Conservation (phyloP, 2,113 vertebrate species). For the Myxocyprinus asiaticus region DNA sequence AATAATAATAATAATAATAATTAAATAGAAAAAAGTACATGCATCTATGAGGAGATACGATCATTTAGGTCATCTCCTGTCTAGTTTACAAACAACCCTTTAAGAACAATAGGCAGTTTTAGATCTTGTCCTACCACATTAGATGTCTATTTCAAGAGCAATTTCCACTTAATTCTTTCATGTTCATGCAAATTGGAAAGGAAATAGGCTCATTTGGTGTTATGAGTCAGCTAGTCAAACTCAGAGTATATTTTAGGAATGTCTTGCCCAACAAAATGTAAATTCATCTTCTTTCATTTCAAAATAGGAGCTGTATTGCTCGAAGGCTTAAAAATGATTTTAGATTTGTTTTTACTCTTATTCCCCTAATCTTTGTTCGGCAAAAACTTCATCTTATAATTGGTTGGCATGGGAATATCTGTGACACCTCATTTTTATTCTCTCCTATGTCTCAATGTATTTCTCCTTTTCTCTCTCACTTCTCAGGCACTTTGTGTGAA, state of each 20-base stretch:
- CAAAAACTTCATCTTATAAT: slow-evolving; percentile 45
- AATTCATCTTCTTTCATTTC: slow-evolving; percentile 39
- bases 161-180: slow-evolving; percentile 43
- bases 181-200: slow-evolving; percentile 53
- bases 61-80: slow-evolving; percentile 2
- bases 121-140: slow-evolving; percentile 16
- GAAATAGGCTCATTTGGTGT: slow-evolving; percentile 46
- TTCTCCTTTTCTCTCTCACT: slow-evolving; percentile 11
- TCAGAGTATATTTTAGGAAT: slow-evolving; percentile 24
- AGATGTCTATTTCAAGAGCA: slow-evolving; percentile 20
- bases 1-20: too few species aligned
- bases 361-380: slow-evolving; percentile 29
- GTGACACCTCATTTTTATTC: slow-evolving; percentile 20
- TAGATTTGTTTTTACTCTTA: slow-evolving; percentile 45
- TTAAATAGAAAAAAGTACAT: too few species aligned
- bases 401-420: slow-evolving; percentile 53
- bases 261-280: slow-evolving; percentile 16
- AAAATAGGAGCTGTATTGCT: slow-evolving; percentile 9
- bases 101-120: neutral
- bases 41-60: neutral
- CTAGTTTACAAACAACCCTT: slow-evolving; percentile 26
- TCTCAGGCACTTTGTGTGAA: slow-evolving; percentile 75
- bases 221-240: slow-evolving; percentile 41
- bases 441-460: slow-evolving; percentile 8
- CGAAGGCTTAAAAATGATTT: slow-evolving; percentile 29